These are phyloP conservation scores for Tetrao urogallus DNA, from an alignment of 2,113 vertebrate genomes.

Conservation along the genomic window DNA sequence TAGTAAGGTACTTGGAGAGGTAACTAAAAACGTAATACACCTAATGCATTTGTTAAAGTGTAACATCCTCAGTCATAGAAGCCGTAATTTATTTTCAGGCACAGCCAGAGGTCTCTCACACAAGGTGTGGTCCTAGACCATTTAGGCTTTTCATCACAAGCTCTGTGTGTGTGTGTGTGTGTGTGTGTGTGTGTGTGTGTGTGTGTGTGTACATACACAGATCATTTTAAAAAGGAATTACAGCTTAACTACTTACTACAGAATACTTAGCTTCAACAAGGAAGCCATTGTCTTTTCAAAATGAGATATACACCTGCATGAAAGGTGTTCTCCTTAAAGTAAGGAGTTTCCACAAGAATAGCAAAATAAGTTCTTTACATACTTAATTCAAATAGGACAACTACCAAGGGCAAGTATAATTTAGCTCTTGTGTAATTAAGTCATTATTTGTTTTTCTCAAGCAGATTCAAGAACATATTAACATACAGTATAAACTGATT, in stretches of 20 bases:
- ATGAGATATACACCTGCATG: constrained; percentile 67
- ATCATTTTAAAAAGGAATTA: constrained; percentile 64
- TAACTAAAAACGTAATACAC: constrained; percentile 25
- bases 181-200: no score
- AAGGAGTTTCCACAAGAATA: constrained; percentile 65
- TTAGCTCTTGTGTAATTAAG: constrained; percentile 41
- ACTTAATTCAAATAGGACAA: constrained; percentile 57
- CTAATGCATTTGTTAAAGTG: constrained; percentile 18
- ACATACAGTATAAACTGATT: constrained; percentile 57
- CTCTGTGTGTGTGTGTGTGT: no score
- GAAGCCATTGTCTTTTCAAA: constrained; percentile 75
- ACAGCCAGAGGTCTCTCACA: constrained; percentile 75
- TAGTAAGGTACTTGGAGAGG: constrained; percentile 34
- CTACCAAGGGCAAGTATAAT: constrained; percentile 42
- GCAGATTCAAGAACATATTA: constrained; percentile 55
- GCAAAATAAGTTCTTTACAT: constrained; percentile 75
- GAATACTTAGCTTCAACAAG: constrained; percentile 77
- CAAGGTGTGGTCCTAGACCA: constrained; percentile 79
- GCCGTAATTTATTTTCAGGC: constrained; percentile 68
- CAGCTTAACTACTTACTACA: constrained; percentile 70
- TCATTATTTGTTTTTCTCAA: constrained; percentile 48
- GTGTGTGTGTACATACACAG: constrained; percentile 13
- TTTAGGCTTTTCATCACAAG: constrained; percentile 54
- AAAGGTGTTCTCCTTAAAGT: constrained; percentile 72
- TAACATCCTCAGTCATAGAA: constrained; percentile 70